These are phyloP conservation scores for Oncorhynchus mykiss DNA, from an alignment of 2,113 vertebrate genomes.

Conservation along the genomic window DNA sequence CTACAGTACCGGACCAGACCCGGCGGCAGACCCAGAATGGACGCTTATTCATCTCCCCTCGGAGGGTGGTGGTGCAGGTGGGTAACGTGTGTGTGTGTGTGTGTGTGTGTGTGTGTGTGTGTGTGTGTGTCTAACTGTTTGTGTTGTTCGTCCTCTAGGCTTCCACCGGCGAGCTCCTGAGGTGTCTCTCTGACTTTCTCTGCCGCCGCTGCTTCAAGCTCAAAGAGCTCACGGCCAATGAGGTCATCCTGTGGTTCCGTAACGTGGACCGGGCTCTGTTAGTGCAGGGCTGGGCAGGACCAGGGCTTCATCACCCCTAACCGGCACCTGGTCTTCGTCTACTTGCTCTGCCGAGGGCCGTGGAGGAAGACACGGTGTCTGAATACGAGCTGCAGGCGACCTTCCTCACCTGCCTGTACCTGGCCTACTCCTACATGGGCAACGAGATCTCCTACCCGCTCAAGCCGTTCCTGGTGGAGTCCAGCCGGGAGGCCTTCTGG, in stretches of 20 bases:
- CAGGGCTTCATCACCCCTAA: constrained; percentile 92
- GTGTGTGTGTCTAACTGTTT: not conserved
- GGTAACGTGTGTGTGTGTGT: not conserved
- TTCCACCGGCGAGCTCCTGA: constrained; percentile 88
- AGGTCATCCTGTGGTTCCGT: constrained; percentile 89
- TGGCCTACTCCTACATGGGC: constrained; percentile 93
- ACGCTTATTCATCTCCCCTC: constrained; percentile 76
- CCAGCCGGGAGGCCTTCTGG: constrained; percentile 91
- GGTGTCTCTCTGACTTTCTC: constrained; percentile 89
- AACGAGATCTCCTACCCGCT: constrained; percentile 94
- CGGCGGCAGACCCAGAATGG: constrained; percentile 44
- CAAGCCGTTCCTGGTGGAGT: constrained; percentile 91
- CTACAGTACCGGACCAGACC: too few relatives aligned
- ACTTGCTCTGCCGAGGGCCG: constrained; percentile 86
- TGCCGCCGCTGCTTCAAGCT: constrained; percentile 88
- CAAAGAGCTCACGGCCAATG: constrained; percentile 87
- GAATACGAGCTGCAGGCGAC: constrained; percentile 87
- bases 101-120: too few relatives aligned
- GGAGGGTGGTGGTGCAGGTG: constrained; percentile 80
- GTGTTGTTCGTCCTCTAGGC: constrained; percentile 68
- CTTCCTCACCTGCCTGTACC: constrained; percentile 92
- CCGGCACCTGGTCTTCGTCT: constrained; percentile 91
- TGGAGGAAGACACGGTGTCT: constrained; percentile 84
- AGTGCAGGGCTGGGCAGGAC: constrained; percentile 91
- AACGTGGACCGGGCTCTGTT: constrained; percentile 89